Evolutionary conservation across 2,888 invertebrate species (phyloP), one percentile per base, ranked within the genome.

Genomic region (Erebia aethiops): DNA sequence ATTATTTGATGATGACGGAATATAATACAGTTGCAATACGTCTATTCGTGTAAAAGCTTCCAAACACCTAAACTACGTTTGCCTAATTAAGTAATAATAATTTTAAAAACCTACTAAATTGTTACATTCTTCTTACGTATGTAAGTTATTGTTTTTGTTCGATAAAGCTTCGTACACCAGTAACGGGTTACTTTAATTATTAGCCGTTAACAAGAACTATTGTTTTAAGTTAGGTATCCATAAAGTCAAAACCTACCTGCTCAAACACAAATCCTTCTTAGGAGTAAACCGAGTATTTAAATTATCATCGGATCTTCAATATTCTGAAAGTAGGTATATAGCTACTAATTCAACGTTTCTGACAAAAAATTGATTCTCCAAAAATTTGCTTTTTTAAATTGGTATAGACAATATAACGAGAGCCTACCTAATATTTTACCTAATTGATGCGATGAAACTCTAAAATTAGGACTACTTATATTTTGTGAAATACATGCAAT

Each of bases 31-130:
- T 89, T 88, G 82, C 82, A 84, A 85, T 87, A 85, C 83, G 81
- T 80, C 84, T 89, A 90, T 82, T 86, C 77, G 91, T 92, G 92
- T 92, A 92, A 92, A 92, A 92, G 92, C 92, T 80, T 92, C 92
- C 87, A 92, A 92, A 92, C 92, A 85, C 88, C 92, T 92, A 92
- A 82, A 80, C 88, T 88, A 91, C 88, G 71, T 80, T 83, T 81
- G 70, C 82, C 86, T 90, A 89, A 81, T 76, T 77, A 78, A 58
- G 67, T 70, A 66, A 70, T 72, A 71, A 79, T 68, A 75, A 78
- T 62, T 80, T 80, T 80, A 82, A 80, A 79, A 81, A 80, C 80
- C 84, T 84, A 79, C 79, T 79, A 75, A 80, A 83, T 79, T 80
- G 78, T 84, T 80, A 81, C 80, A 80, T 80, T 49, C 51, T 78